Conservation (phyloP, 2,113 vertebrate genomes). For the Cheilinus undulatus region DNA sequence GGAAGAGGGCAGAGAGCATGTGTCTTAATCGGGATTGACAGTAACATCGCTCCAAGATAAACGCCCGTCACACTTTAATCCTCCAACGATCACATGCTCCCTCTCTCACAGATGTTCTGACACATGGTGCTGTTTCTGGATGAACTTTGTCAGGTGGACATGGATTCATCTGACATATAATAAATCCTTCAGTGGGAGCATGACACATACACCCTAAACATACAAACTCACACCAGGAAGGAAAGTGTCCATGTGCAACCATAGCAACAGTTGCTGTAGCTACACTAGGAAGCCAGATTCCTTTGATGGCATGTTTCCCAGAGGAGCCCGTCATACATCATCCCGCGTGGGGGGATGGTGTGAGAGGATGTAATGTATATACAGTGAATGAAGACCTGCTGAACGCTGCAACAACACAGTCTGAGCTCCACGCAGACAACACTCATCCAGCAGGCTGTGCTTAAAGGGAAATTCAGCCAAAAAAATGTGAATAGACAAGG, state of each 20-base stretch:
- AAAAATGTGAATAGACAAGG: too few relatives aligned
- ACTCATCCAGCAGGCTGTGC: background rate
- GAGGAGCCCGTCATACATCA: slow-evolving; percentile 26
- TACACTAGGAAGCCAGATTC: slow-evolving; percentile 50
- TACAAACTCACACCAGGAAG: slow-evolving; percentile 29
- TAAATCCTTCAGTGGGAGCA: background rate
- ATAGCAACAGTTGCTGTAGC: slow-evolving; percentile 69
- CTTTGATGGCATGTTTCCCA: slow-evolving; percentile 57
- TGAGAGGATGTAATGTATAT: background rate
- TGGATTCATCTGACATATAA: background rate
- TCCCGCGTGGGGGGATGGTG: slow-evolving; percentile 12
- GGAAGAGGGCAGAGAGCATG: slow-evolving; percentile 50
- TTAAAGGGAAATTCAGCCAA: too few relatives aligned
- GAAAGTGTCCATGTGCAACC: slow-evolving; percentile 48
- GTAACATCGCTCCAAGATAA: slow-evolving; percentile 41
- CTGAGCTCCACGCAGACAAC: background rate
- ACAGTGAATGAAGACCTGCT: background rate
- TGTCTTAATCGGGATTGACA: slow-evolving; percentile 64
- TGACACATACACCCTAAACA: background rate
- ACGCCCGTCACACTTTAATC: slow-evolving; percentile 54
- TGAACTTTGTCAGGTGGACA: too few relatives aligned
- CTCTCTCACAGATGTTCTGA: background rate
- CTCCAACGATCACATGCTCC: slow-evolving; percentile 15
- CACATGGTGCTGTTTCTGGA: too few relatives aligned
- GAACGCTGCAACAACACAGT: background rate